A percentile compares a stretch with the other conserved stretches of the same genome.
phyloP scores from a whole-genome alignment of 2,797 vertebrate species.

The Pseudocheirus occidentalis region DNA sequence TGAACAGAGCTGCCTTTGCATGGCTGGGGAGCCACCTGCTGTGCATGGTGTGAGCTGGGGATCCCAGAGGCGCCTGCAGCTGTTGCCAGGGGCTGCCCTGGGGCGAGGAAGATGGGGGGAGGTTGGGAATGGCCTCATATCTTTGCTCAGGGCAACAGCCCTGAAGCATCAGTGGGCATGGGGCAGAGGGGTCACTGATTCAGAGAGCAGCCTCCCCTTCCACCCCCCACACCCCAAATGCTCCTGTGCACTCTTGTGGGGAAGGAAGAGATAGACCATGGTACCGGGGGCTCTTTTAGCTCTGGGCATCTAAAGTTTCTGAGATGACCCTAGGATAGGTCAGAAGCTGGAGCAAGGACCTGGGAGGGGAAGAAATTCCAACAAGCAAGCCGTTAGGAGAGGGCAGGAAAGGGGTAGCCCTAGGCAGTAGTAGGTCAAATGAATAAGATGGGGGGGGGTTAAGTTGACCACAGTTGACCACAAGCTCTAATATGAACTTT shows the following conservation, averaged over 20 bases:
- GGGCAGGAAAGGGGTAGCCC: background rate
- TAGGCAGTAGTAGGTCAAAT: background rate
- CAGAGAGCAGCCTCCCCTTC: background rate
- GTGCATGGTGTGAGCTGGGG: conserved; percentile 60
- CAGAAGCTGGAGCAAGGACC: no score
- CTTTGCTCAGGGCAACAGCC: conserved; percentile 52
- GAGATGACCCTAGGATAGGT: background rate
- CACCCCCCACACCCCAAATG: background rate
- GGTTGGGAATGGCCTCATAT: background rate
- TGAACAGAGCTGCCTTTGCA: conserved; percentile 29
- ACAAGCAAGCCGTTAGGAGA: background rate
- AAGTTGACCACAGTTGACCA: background rate
- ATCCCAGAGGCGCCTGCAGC: conserved; percentile 36
- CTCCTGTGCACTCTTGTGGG: background rate
- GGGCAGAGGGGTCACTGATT: no score
- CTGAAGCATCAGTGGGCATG: background rate
- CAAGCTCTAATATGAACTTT: background rate
- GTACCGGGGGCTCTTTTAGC: background rate
- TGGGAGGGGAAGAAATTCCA: background rate
- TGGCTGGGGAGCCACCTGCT: conserved; percentile 46
- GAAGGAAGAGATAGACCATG: background rate
- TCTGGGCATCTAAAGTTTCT: background rate
- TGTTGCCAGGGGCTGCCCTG: background rate
- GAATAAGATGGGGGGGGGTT: background rate
- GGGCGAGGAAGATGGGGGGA: background rate